Evolutionary conservation across 2,888 invertebrate species (phyloP), one percentile per base, ranked within the genome.

Genomic region (Pseudanteris insignis): DNA sequence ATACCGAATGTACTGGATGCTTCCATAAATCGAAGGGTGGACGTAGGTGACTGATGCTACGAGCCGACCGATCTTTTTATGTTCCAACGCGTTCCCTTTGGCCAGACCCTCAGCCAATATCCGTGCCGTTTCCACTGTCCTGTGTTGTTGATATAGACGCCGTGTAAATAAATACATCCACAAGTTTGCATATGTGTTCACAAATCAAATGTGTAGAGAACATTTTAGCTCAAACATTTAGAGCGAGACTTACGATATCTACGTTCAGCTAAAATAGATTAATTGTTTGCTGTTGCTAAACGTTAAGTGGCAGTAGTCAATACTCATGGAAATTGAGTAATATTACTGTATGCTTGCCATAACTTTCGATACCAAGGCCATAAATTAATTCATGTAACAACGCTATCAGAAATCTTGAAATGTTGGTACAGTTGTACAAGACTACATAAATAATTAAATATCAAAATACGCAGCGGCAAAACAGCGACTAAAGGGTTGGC

Each of bases 1-100:
- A 75, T 78, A 79, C 78, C 76, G 77, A 76, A 76, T 76, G 77
- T 76, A 76, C 76, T 74, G 73, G 76, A 77, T 73, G 76, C 38
- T 71, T 69, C 76, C 77, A 79, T 79, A 79, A 79, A 79, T 79
- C 75, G 77, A 69, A 69, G 66, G 68, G 67, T 63, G 61, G 68
- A 53, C 55, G 66, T 60, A 59, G 67, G 44, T 25, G 34, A 38
- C 38, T 29, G 7, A 24, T 30, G 66, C 66, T 71, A 67, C 69
- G 72, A 73, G 73, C 71, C 72, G 68, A 70, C 68, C 70, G 75
- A 73, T 77, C 77, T 78, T 78, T 78, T 78, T 78, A 78, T 76
- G 77, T 75, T 73, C 70, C 73, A 72, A 75, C 77, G 78, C 77
- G 73, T 72, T 75, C 72, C 72, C 73, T 72, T 73, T 70, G 67